A percentile compares a stretch with the other conserved stretches of the same genome.
Conservation (phyloP, 1,140 invertebrate species). For the Temnothorax longispinosus region DNA sequence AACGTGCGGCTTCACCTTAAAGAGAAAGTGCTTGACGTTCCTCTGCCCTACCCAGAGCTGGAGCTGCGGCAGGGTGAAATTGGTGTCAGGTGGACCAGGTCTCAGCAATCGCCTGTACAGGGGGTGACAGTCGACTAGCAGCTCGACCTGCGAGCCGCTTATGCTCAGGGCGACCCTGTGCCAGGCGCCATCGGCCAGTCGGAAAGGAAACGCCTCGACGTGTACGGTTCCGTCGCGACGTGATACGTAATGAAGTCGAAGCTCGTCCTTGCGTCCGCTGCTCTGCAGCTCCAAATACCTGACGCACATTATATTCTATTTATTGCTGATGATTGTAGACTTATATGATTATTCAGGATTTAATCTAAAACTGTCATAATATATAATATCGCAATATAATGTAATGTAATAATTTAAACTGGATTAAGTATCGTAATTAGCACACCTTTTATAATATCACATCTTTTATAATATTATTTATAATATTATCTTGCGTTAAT, state of each 20-base stretch:
- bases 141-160: slow-evolving; percentile 92
- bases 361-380: not conserved
- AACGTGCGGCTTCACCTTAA: slow-evolving; percentile 89
- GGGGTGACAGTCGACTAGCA: slow-evolving; percentile 94
- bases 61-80: slow-evolving; percentile 90
- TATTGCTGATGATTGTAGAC: not conserved
- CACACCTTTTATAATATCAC: not conserved
- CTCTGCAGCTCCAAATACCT: slow-evolving; percentile 96
- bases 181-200: slow-evolving; percentile 94
- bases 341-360: not conserved
- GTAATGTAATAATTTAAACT: not conserved
- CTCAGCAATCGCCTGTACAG: slow-evolving; percentile 91
- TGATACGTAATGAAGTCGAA: slow-evolving; percentile 91
- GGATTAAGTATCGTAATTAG: not conserved
- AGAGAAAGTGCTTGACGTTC: slow-evolving; percentile 93
- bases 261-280: slow-evolving; percentile 94
- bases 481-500: not conserved
- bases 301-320: slow-evolving; percentile 41
- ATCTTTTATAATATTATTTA: not conserved
- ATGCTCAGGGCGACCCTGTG: slow-evolving; percentile 94
- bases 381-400: not conserved
- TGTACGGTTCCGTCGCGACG: slow-evolving; percentile 88
- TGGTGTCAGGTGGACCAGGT: slow-evolving; percentile 89
- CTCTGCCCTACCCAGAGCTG: slow-evolving; percentile 95
- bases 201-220: slow-evolving; percentile 94